A percentile compares a stretch with the other conserved stretches of the same genome.
Conservation (phyloP, 1,140 invertebrate genomes). For the Pomacea maculata region DNA sequence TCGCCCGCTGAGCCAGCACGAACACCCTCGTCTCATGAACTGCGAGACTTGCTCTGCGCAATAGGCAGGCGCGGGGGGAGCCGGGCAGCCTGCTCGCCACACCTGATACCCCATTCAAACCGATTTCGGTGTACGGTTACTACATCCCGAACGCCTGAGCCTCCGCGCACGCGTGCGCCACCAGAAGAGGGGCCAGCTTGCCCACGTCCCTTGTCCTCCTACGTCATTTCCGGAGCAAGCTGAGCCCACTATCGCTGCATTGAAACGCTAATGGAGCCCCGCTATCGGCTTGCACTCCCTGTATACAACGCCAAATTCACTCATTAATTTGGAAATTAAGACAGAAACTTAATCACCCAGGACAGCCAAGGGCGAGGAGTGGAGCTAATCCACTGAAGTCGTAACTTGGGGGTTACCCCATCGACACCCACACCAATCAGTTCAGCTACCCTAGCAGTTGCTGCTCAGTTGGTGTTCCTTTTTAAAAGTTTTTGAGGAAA, state of each 20-base stretch:
- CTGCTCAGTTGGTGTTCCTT: too few relatives aligned
- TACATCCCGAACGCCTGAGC: neutral
- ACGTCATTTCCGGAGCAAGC: conserved; percentile 7
- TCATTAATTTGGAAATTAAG: conserved; percentile 24
- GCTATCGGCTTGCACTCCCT: neutral
- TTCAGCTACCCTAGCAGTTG: too few relatives aligned
- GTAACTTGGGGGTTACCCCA: too few relatives aligned
- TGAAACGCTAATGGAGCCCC: conserved; percentile 7
- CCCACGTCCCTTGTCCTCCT: neutral
- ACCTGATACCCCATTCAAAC: conserved; percentile 20
- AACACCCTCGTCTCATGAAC: neutral
- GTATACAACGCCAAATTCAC: conserved; percentile 10
- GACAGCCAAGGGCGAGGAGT: too few relatives aligned
- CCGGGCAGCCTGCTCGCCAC: neutral
- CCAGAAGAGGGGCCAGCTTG: neutral
- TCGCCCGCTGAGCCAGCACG: neutral
- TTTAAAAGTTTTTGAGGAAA: too few relatives aligned
- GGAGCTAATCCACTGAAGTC: neutral
- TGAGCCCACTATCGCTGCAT: neutral
- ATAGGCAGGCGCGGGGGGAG: neutral
- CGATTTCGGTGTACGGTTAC: conserved; percentile 15
- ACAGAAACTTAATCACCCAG: conserved; percentile 16
- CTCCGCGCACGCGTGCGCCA: conserved; percentile 9
- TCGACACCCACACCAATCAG: too few relatives aligned
- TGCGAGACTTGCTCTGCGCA: neutral